phyloP scores from a whole-genome alignment of 1,140 invertebrate genomes.

The Leptopilina clavipes region DNA sequence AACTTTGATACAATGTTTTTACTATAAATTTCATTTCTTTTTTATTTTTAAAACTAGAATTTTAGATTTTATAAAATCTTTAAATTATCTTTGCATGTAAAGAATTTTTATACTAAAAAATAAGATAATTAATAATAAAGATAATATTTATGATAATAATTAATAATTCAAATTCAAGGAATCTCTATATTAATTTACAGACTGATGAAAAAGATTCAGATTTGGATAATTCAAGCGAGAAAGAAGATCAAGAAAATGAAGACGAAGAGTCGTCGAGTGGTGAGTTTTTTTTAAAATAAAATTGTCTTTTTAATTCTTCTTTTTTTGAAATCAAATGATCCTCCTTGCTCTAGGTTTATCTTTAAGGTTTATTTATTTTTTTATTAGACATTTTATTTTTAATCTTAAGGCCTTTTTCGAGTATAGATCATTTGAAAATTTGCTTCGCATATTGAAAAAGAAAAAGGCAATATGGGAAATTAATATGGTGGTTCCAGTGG shows the following conservation, averaged over 20 bases:
- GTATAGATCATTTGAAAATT: neutral
- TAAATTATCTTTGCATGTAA: too few relatives aligned
- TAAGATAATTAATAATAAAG: too few relatives aligned
- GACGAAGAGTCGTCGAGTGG: conserved; percentile 66
- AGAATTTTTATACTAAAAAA: too few relatives aligned
- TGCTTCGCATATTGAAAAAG: neutral
- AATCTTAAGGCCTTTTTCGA: neutral
- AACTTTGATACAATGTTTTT: too few relatives aligned
- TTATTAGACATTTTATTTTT: neutral
- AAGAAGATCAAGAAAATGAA: conserved; percentile 60
- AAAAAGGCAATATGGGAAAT: conserved; percentile 47
- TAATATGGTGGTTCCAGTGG: conserved; percentile 80
- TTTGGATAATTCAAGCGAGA: conserved; percentile 51
- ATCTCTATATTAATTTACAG: too few relatives aligned
- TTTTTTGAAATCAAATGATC: conserved; percentile 36
- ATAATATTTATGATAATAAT: too few relatives aligned
- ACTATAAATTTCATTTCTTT: too few relatives aligned
- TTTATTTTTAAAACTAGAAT: too few relatives aligned
- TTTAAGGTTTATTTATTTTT: conserved; percentile 31
- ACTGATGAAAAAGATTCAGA: conserved; percentile 62
- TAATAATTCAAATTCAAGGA: too few relatives aligned
- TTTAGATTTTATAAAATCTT: too few relatives aligned
- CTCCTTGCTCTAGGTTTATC: conserved; percentile 47
- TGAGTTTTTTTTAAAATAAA: conserved; percentile 50
- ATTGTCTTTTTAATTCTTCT: conserved; percentile 22